A percentile compares a stretch with the other conserved stretches of the same genome.
These are phyloP conservation scores for Ctenopoma kingsleyae DNA, from an alignment of 2,797 vertebrate genomes.

Conservation along the genomic window DNA sequence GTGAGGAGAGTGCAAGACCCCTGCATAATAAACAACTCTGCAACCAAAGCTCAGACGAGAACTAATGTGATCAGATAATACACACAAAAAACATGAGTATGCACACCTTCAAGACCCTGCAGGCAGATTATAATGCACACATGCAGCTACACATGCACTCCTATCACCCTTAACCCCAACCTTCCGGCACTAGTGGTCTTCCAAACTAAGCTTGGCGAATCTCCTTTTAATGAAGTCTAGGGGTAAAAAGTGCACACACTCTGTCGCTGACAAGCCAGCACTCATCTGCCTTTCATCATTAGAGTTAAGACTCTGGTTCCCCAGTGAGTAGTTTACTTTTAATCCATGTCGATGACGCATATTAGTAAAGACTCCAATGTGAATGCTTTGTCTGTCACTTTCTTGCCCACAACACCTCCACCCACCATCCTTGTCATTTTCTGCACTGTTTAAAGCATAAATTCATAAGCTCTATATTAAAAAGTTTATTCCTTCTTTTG, in stretches of 20 bases:
- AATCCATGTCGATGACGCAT: conserved; percentile 60
- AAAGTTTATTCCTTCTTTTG: neutral
- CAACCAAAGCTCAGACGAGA: conserved; percentile 4
- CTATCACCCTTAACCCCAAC: conserved; percentile 16
- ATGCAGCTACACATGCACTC: conserved; percentile 9
- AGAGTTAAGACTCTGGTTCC: conserved; percentile 44
- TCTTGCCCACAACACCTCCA: neutral
- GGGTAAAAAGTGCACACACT: conserved; percentile 63
- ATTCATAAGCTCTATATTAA: neutral
- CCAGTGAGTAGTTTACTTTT: conserved; percentile 60
- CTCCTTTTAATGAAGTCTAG: conserved; percentile 77
- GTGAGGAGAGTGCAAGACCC: conserved; percentile 28
- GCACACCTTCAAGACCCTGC: neutral
- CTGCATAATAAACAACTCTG: conserved; percentile 34
- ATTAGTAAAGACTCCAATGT: conserved; percentile 36
- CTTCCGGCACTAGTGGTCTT: conserved; percentile 54
- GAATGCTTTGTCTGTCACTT: conserved; percentile 30
- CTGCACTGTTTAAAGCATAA: neutral
- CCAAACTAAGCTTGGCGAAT: conserved; percentile 68
- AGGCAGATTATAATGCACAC: neutral
- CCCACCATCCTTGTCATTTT: neutral
- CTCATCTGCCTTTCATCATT: conserved; percentile 65
- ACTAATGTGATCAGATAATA: neutral
- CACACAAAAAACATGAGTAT: neutral
- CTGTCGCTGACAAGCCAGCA: conserved; percentile 37